Conservation (phyloP, 1,140 invertebrate genomes). For the Aphidius ervi region DNA sequence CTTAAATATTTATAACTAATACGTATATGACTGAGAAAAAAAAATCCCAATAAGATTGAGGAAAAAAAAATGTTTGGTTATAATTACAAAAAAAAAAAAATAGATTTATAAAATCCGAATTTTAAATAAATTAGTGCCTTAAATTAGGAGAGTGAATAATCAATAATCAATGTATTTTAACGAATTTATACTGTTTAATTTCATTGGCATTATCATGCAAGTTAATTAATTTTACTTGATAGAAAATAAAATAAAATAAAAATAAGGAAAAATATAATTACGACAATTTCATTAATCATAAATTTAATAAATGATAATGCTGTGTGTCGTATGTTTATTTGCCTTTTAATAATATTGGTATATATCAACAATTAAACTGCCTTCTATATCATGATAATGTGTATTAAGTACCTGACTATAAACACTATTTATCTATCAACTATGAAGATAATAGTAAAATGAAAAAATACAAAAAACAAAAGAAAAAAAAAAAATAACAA, state of each 20-base stretch:
- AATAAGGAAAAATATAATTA: too few relatives aligned
- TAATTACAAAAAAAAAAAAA: background rate
- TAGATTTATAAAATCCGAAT: background rate
- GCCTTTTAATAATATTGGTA: too few relatives aligned
- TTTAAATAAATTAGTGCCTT: conserved; percentile 4
- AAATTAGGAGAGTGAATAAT: background rate
- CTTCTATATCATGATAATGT: conserved; percentile 47
- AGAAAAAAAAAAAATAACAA: too few relatives aligned
- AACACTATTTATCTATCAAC: conserved; percentile 33
- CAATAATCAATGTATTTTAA: conserved; percentile 1
- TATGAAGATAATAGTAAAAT: conserved; percentile 3
- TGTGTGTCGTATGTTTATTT: too few relatives aligned
- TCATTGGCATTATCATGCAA: conserved; percentile 7
- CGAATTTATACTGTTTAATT: conserved; percentile 2
- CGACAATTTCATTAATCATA: background rate
- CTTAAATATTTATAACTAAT: too few relatives aligned
- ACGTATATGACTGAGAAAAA: too few relatives aligned
- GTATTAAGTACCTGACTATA: conserved; percentile 53
- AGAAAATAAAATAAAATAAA: background rate
- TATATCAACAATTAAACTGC: conserved; percentile 26
- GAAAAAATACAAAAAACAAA: background rate
- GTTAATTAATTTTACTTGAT: conserved; percentile 5
- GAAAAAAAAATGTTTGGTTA: background rate
- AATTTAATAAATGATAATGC: too few relatives aligned
- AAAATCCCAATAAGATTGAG: too few relatives aligned